A percentile compares a stretch with the other conserved stretches of the same genome.
phyloP scores from a whole-genome alignment of 2,113 vertebrate genomes.

The Coptodon rendalli region DNA sequence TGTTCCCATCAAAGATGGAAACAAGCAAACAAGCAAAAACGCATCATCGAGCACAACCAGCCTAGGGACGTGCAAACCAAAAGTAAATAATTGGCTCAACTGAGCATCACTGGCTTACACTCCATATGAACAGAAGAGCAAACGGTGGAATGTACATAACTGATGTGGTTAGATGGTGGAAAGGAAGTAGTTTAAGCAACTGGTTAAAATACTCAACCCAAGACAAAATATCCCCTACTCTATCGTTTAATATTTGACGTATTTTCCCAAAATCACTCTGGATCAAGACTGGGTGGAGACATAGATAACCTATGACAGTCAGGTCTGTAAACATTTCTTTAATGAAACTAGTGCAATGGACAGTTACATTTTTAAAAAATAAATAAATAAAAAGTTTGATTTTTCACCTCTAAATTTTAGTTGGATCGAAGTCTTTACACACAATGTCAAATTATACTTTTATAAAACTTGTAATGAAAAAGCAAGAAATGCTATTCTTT shows the following conservation, averaged over 20 bases:
- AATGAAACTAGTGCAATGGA: neutral
- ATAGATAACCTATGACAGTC: neutral
- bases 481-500: neutral
- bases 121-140: neutral
- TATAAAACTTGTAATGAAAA: neutral
- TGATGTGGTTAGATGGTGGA: neutral
- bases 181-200: neutral
- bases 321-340: neutral
- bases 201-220: neutral
- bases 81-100: too few relatives aligned
- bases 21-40: neutral
- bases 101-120: neutral
- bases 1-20: neutral
- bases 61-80: too few relatives aligned
- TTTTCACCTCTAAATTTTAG: neutral
- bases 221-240: neutral
- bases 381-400: neutral
- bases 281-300: neutral
- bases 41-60: neutral
- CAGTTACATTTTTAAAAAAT: neutral
- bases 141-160: neutral
- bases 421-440: neutral
- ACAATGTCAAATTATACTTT: neutral
- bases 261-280: neutral
- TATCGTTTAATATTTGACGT: neutral